Evolutionary conservation across 2,113 vertebrate genomes (phyloP), one percentile per base, ranked within the genome.

Genomic region (Theristicus caerulescens): DNA sequence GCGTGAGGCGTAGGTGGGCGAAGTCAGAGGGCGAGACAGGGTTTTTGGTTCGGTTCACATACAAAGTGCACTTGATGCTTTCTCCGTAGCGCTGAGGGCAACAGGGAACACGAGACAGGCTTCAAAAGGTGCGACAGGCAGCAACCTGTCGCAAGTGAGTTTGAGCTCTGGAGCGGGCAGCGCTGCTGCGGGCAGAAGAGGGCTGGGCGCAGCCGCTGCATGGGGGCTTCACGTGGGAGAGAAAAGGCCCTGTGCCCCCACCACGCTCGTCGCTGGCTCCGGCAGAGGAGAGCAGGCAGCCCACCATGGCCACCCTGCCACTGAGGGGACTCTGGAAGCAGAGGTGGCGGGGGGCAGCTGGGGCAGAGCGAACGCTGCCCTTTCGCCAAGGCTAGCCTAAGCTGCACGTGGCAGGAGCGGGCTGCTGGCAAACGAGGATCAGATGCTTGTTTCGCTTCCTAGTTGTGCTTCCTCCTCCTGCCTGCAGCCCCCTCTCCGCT

Each of bases 261-360:
- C 38, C 2, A 0, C 0, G 10, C 73, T 80, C 7, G 2, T 18
- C 2, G 2, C 31, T 21, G 34, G 58, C 55, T 67, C 36, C 1
- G 8, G 61, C 36, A 7, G 29, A 61, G 54, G 40, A 16, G 14
- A n/a, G 14, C 36, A 5, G 46, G 29, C 40, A 44, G 19, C 27
- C 55, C 0, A 0, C 13, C 2, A 1, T 27, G 42, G 65, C 32
- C 77, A 44, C 16, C 13, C 27, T 22, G 54, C 26, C 32, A 29
- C 58, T 1, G 1, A 36, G 51, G 40, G 40, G 54, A 40, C 44
- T 66, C 54, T 49, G 25, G 57, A 34, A 65, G 52, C 1, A 2
- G 32, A 22, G 49, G 26, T 15, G n/a, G 40, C 2, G 4, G 27
- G 36, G 31, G 26, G 24, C n/a, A 42, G 57, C 21, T 3, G 15